Base-by-base conservation (phyloP, 2,797 vertebrate species). In the Rallus crepitans region DNA sequence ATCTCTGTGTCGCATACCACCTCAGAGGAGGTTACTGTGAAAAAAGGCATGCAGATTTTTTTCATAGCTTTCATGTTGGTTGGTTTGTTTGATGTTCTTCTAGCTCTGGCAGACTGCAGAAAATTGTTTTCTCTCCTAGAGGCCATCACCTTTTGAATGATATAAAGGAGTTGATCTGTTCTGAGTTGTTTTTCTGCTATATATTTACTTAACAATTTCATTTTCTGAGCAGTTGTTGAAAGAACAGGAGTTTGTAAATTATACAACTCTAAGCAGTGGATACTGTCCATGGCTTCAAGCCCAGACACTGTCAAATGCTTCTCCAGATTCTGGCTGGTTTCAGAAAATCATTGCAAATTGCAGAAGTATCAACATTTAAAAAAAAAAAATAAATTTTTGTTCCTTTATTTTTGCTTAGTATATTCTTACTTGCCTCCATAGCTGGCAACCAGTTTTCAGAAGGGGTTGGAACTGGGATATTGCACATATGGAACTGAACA, bases 191-290 rank as follows among this genome's bases (percentile, higher is more conserved):
- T 96, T 93, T 95, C 53, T 85, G 71, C 92, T 96, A 81, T 95
- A 61, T 97, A 96, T 98, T 98, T 98, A 97, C 95, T 97, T 97
- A 97, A 96, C 95, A 97, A 95, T 91, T 97, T 97, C 79, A 77
- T 97, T 98, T 95, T 96, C 96, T 91, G 94, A 97, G 95, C 87
- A 97, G 95, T 84, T 97, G 97, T 94, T 97, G 97, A 98, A 98
- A 98, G 98, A 97, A 97, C 84, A 95, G 95, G 97, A 98, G 97
- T 98, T 98, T 97, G 97, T 98, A 97, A 97, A 97, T 98, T 98
- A 97, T 97, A 96, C 97, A 97, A 91, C 81, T 87, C 95, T 96
- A 90, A 97, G 94, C 94, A 93, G 95, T 96, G 91, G 89, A 97
- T 97, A 89, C 95, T 96, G 84, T 97, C 94, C 81, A 79, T 97